A percentile compares a stretch with the other conserved stretches of the same genome.
These are phyloP conservation scores for Anguilla anguilla DNA, from an alignment of 2,797 vertebrate genomes.

Conservation along the genomic window DNA sequence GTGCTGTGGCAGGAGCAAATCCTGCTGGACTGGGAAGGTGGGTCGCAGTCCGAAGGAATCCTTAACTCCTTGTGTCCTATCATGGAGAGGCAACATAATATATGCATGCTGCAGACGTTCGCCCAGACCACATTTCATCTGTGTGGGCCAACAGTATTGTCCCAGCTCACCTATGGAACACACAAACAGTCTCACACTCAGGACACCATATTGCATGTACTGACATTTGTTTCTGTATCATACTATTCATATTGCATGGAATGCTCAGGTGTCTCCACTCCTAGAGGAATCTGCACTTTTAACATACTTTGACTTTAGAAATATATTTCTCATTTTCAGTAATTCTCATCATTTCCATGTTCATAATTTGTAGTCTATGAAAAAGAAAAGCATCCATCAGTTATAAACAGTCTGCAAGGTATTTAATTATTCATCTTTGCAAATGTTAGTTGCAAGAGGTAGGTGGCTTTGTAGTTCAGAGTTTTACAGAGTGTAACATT, in stretches of 20 bases:
- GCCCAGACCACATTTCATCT: constrained; percentile 1
- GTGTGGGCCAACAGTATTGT: constrained; percentile 32
- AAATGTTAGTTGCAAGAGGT: too few relatives aligned
- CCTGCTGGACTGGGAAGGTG: constrained; percentile 8
- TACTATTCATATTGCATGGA: not conserved
- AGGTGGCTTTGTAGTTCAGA: too few relatives aligned
- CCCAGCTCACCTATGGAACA: constrained; percentile 24
- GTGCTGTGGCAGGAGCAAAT: constrained; percentile 1
- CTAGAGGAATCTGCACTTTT: not conserved
- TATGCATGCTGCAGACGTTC: constrained; percentile 27
- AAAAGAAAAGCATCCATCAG: too few relatives aligned
- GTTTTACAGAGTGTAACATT: too few relatives aligned
- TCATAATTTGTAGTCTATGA: too few relatives aligned
- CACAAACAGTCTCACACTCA: not conserved
- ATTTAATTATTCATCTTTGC: too few relatives aligned
- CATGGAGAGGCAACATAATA: constrained; percentile 29
- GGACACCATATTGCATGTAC: not conserved
- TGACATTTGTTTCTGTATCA: not conserved
- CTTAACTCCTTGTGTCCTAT: not conserved
- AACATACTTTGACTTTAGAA: not conserved
- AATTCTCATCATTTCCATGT: too few relatives aligned
- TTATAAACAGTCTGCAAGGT: too few relatives aligned
- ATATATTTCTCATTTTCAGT: too few relatives aligned
- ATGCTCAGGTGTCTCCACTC: not conserved
- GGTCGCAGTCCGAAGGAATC: constrained; percentile 2